Percentiles rank a stretch among this genome's conserved stretches.
Conservation (phyloP, 2,113 vertebrate genomes). For the Larimichthys polyactis region DNA sequence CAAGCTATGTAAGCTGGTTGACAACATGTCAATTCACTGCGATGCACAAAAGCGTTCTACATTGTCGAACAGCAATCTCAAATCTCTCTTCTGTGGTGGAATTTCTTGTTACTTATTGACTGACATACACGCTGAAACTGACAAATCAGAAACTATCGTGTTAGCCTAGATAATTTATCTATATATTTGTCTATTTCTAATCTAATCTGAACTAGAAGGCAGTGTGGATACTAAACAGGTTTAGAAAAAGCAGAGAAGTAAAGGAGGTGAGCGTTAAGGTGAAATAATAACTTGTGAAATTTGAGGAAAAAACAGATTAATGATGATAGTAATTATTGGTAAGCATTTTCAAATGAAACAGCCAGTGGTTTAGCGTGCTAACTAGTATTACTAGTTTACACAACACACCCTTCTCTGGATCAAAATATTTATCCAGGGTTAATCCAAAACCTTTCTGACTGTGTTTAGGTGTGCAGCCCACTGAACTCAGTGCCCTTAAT, state of each 20-base stretch:
- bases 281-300: neutral
- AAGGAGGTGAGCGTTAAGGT: neutral
- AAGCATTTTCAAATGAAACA: constrained; percentile 23
- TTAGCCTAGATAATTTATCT: neutral
- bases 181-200: neutral
- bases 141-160: neutral
- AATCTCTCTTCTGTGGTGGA: neutral
- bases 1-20: neutral
- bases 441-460: constrained; percentile 57
- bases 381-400: constrained; percentile 28
- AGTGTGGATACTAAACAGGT: neutral
- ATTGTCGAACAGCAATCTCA: neutral
- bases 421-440: constrained; percentile 58
- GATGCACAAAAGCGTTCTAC: neutral
- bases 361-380: constrained; percentile 6
- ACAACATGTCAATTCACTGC: neutral
- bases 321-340: constrained; percentile 14
- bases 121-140: neutral
- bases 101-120: neutral
- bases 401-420: constrained; percentile 16
- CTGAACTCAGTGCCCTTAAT: constrained; percentile 61
- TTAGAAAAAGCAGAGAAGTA: neutral
- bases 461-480: constrained; percentile 59
- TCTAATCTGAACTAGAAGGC: neutral
- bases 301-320: neutral